These are phyloP conservation scores for Balearica regulorum DNA, from an alignment of 2,797 vertebrate genomes.

Conservation along the genomic window DNA sequence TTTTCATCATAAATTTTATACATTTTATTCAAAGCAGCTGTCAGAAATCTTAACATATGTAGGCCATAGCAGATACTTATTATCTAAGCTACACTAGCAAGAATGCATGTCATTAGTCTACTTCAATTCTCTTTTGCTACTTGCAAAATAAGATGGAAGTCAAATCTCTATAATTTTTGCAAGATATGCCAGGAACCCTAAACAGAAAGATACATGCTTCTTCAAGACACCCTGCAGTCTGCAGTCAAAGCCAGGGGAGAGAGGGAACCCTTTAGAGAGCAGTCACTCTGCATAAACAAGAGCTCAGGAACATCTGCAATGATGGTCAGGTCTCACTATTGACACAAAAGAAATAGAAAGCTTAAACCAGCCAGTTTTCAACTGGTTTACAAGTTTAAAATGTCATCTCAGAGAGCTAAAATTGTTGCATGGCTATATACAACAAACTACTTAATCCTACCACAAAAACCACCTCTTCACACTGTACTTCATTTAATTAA, in stretches of 20 bases:
- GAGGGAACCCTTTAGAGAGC: not conserved
- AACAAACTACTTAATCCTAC: not conserved
- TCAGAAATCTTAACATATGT: not conserved
- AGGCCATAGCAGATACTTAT: not conserved
- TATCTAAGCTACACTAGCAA: not conserved
- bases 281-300: not conserved
- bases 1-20: not conserved
- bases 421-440: not conserved
- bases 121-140: not conserved
- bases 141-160: not conserved
- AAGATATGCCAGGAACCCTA: not conserved
- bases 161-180: not conserved
- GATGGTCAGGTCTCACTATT: not conserved
- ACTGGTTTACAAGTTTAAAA: not conserved
- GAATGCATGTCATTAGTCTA: slow-evolving; percentile 2
- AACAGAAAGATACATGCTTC: not conserved
- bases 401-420: not conserved
- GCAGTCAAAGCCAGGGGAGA: not conserved
- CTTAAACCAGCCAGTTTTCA: not conserved
- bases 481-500: not conserved
- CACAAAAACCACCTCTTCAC: not conserved
- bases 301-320: not conserved
- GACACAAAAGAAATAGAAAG: not conserved
- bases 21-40: not conserved
- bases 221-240: not conserved